Conservation (phyloP, 2,888 invertebrate genomes). For the Spodoptera littoralis region DNA sequence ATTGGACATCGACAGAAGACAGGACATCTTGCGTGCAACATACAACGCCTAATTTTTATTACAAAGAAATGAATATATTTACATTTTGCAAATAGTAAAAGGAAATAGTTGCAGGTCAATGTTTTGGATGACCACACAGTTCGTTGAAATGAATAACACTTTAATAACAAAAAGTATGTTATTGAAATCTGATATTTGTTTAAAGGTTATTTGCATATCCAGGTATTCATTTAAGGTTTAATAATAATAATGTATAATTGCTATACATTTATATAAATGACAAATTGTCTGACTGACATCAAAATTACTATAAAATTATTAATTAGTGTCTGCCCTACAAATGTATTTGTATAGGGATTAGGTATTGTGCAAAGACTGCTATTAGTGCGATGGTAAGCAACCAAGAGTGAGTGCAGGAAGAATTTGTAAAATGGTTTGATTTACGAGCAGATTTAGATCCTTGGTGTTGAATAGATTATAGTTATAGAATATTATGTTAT, state of each 20-base stretch:
- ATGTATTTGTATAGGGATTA: conserved; percentile 23
- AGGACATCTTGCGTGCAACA: conserved; percentile 76
- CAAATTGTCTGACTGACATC: conserved; percentile 56
- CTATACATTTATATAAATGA: conserved; percentile 32
- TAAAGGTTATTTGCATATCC: conserved; percentile 19
- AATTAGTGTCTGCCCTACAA: conserved; percentile 22
- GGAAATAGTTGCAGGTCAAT: conserved; percentile 4
- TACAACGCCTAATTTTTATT: conserved; percentile 41
- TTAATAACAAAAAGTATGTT: conserved; percentile 13
- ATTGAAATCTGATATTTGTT: not conserved
- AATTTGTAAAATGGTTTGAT: conserved; percentile 29
- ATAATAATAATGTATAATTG: conserved; percentile 6
- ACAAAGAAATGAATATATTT: conserved; percentile 1
- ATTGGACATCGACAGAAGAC: conserved; percentile 93
- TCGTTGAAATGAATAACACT: conserved; percentile 10
- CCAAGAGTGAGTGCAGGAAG: conserved; percentile 26
- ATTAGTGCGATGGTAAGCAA: conserved; percentile 31
- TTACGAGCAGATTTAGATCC: conserved; percentile 48
- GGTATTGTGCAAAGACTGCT: conserved; percentile 54
- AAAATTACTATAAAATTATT: conserved; percentile 46
- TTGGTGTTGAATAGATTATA: conserved; percentile 63
- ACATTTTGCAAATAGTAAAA: conserved; percentile 8
- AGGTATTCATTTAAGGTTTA: conserved; percentile 21
- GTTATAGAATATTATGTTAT: conserved; percentile 71
- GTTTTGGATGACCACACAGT: conserved; percentile 7